A percentile compares a stretch with the other conserved stretches of the same genome.
Conservation (phyloP, 2,113 vertebrate species). For the Rhinoptilus africanus region DNA sequence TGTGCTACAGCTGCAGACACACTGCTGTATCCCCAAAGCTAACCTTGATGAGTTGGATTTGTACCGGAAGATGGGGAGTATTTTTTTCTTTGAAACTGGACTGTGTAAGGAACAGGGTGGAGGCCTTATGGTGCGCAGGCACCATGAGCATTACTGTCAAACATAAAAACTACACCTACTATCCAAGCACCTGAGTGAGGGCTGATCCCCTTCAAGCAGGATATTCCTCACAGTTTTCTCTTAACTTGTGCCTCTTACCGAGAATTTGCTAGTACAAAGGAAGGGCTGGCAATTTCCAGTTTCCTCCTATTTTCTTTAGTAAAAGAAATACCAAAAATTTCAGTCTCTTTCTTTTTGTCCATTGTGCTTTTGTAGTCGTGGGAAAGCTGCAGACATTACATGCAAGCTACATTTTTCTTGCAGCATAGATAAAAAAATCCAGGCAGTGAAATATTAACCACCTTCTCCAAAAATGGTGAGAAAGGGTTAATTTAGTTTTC, state of each 20-base stretch:
- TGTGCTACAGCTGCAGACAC: not conserved
- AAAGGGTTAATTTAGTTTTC: not conserved
- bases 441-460: not conserved
- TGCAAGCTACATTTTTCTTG: not conserved
- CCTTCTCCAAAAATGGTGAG: not conserved
- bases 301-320: not conserved
- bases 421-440: not conserved
- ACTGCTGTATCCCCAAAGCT: not conserved
- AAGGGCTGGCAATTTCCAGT: not conserved
- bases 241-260: not conserved
- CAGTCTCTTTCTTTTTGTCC: not conserved
- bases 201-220: accelerated
- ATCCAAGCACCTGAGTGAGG: not conserved
- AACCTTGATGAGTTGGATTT: not conserved
- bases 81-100: not conserved
- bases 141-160: not conserved
- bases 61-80: not conserved
- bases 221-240: not conserved
- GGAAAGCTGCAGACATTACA: not conserved
- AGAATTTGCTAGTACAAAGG: not conserved
- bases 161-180: not conserved
- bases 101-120: not conserved
- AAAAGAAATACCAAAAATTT: not conserved
- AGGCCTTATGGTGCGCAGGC: accelerated
- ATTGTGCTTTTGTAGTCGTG: not conserved